These are phyloP conservation scores for Drosophila greeni DNA, from an alignment of 2,888 invertebrate species.

Conservation along the genomic window DNA sequence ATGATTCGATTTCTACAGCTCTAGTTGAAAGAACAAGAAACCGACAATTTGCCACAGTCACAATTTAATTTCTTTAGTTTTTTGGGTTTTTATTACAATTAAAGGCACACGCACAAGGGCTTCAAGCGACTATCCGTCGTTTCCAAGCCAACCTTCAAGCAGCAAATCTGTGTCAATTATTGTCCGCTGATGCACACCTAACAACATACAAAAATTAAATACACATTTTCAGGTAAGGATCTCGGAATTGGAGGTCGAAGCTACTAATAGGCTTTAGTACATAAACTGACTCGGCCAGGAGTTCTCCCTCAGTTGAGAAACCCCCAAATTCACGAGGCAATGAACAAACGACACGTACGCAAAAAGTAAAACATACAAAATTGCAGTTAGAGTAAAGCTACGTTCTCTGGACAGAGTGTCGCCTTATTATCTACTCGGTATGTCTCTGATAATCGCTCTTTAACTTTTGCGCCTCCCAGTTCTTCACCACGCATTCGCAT, in stretches of 20 bases:
- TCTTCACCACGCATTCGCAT: conserved; percentile 34
- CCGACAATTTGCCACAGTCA: conserved; percentile 67
- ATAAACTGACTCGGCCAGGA: conserved; percentile 2
- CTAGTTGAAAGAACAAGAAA: conserved; percentile 51
- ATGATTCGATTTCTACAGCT: background rate
- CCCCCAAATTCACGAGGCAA: background rate
- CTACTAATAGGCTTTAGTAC: background rate
- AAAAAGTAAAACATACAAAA: conserved; percentile 44
- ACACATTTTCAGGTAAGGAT: conserved; percentile 40
- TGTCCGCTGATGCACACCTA: conserved; percentile 7
- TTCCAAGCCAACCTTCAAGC: conserved; percentile 11
- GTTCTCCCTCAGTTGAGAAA: conserved; percentile 11
- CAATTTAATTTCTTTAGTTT: conserved; percentile 71
- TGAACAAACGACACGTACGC: conserved; percentile 56
- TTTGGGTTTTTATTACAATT: conserved; percentile 65
- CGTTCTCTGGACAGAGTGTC: conserved; percentile 4
- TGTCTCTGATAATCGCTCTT: conserved; percentile 43
- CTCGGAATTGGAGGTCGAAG: background rate
- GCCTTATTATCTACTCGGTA: conserved; percentile 32
- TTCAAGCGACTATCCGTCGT: conserved; percentile 15
- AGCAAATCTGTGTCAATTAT: conserved; percentile 37
- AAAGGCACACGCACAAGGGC: conserved; percentile 36
- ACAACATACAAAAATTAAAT: conserved; percentile 11
- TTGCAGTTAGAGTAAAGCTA: conserved; percentile 29
- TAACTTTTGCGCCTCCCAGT: conserved; percentile 48